A percentile compares a stretch with the other conserved stretches of the same genome.
phyloP scores from a whole-genome alignment of 2,888 invertebrate species.

The Galerucella calmariensis region DNA sequence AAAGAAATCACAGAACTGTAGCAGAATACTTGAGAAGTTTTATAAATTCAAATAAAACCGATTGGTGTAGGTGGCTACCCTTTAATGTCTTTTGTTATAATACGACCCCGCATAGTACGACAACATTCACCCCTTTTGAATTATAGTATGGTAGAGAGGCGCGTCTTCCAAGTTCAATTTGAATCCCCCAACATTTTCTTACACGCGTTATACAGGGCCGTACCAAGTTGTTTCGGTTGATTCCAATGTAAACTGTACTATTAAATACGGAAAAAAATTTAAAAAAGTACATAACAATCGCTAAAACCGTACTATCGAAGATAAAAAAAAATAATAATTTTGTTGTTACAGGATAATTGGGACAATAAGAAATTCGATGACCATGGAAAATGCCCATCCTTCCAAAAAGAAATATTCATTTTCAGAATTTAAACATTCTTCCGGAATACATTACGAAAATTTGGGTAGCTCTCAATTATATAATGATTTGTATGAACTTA shows the following conservation, averaged over 20 bases:
- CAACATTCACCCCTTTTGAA: conserved; percentile 46
- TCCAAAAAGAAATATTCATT: no score
- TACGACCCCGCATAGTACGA: conserved; percentile 42
- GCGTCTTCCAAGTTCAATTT: background rate
- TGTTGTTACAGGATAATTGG: no score
- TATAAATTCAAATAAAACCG: conserved; percentile 44
- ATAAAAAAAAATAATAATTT: background rate
- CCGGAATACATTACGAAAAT: no score
- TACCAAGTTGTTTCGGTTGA: conserved; percentile 10
- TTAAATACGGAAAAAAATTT: conserved; percentile 2
- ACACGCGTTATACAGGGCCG: conserved; percentile 8
- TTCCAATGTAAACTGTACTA: conserved; percentile 8
- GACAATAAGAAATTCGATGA: no score
- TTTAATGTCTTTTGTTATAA: conserved; percentile 47
- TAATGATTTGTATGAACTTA: no score
- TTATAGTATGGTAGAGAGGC: conserved; percentile 39
- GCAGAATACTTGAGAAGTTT: conserved; percentile 45
- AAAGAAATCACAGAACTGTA: conserved; percentile 42
- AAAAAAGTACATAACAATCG: conserved; percentile 8
- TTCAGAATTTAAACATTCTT: no score
- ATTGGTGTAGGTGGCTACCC: no score
- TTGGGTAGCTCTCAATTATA: no score
- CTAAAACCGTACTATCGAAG: no score
- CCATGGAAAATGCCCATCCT: no score
- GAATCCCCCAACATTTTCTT: background rate